Evolutionary conservation across 2,888 invertebrate genomes (phyloP).

Genomic region (Trachelus stipa): DNA sequence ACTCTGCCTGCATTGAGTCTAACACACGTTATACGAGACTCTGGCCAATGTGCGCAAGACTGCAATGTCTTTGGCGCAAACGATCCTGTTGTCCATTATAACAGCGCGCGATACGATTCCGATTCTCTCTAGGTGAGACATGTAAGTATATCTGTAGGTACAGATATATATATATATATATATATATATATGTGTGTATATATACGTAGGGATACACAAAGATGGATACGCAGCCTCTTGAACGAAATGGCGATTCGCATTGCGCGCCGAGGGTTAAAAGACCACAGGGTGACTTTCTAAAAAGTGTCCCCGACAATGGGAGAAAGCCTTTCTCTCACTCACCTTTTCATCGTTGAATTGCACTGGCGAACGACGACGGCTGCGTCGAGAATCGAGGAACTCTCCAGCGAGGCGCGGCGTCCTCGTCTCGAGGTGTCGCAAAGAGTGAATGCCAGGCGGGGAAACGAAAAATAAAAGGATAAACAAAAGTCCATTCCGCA

Average conservation of each 20-base stretch:
- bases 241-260: neutral
- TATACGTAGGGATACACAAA: neutral
- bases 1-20: neutral
- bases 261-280: neutral
- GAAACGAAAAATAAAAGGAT: neutral
- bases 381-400: neutral
- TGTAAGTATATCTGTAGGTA: neutral
- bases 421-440: neutral
- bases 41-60: neutral
- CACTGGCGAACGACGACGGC: neutral
- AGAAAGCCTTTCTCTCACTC: neutral
- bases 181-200: neutral
- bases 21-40: neutral
- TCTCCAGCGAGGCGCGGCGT: neutral
- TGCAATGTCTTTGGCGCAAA: neutral
- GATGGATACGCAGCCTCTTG: neutral
- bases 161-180: neutral
- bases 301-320: neutral
- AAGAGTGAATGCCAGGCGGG: neutral
- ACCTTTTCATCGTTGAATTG: neutral
- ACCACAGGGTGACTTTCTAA: neutral
- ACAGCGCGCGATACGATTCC: neutral
- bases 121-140: neutral
- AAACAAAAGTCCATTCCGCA: slow-evolving; percentile 5
- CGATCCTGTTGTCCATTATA: neutral